phyloP scores from a whole-genome alignment of 2,797 vertebrate species.

The Molossus alvarezi region DNA sequence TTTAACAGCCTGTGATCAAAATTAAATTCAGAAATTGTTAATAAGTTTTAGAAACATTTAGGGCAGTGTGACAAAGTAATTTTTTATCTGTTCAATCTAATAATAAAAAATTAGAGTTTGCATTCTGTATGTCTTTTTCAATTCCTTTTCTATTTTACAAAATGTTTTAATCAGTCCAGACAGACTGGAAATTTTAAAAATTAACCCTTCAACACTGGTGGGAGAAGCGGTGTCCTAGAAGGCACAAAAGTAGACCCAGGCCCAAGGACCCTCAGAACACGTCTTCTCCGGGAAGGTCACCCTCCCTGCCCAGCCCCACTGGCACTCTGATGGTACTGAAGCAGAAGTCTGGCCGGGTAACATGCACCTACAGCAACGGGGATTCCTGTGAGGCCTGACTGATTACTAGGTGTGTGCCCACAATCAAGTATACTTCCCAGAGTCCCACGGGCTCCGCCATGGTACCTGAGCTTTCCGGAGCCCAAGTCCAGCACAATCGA shows the following conservation, averaged over 20 bases:
- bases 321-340: neutral
- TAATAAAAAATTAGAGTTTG: neutral
- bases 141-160: neutral
- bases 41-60: neutral
- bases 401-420: neutral
- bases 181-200: neutral
- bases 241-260: neutral
- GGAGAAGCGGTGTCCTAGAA: neutral
- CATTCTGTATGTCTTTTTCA: conserved; percentile 16
- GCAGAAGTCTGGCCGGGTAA: neutral
- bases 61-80: neutral
- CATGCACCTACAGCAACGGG: neutral
- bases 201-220: neutral
- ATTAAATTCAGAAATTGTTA: neutral
- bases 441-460: neutral
- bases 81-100: neutral
- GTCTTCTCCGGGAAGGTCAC: neutral
- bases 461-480: neutral
- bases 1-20: neutral
- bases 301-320: neutral
- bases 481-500: neutral
- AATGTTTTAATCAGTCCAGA: neutral
- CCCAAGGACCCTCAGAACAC: neutral
- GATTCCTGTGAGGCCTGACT: neutral
- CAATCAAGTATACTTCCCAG: neutral